A percentile compares a stretch with the other conserved stretches of the same genome.
Conservation (phyloP, 2,888 invertebrate genomes). For the Mythimna loreyi region DNA sequence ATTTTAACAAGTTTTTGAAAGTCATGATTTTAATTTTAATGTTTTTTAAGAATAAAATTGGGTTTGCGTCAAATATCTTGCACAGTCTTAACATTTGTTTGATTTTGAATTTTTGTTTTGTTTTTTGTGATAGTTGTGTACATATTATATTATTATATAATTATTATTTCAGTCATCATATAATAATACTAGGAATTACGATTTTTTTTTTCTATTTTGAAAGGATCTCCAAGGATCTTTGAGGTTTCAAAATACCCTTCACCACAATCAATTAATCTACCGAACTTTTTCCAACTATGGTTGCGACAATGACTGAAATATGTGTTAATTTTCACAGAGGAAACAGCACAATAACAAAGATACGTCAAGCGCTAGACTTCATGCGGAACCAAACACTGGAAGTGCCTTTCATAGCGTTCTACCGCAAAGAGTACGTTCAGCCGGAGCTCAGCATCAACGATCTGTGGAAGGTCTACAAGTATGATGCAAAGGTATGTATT, state of each 20-base stretch:
- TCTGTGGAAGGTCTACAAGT: constrained; percentile 99
- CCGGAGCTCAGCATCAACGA: constrained; percentile 98
- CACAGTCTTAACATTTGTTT: background rate
- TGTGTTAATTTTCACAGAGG: constrained; percentile 79
- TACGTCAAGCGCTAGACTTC: constrained; percentile 98
- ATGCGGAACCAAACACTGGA: constrained; percentile 98
- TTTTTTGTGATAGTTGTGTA: too few relatives aligned
- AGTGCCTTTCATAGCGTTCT: constrained; percentile 99
- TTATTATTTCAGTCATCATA: background rate
- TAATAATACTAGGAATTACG: background rate
- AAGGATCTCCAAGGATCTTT: too few relatives aligned
- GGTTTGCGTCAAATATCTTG: background rate
- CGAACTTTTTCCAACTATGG: too few relatives aligned
- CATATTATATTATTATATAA: too few relatives aligned
- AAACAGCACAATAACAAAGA: constrained; percentile 95
- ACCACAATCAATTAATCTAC: too few relatives aligned
- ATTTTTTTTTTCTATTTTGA: background rate
- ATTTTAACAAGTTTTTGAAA: too few relatives aligned
- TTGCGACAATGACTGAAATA: too few relatives aligned
- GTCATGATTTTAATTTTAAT: too few relatives aligned
- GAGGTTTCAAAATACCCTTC: too few relatives aligned
- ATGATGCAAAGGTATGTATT: constrained; percentile 94
- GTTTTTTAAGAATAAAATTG: too few relatives aligned
- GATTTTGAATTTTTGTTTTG: too few relatives aligned
- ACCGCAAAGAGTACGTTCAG: constrained; percentile 99